These are phyloP conservation scores for Limnothrissa miodon DNA, from an alignment of 2,113 vertebrate genomes.

Conservation along the genomic window DNA sequence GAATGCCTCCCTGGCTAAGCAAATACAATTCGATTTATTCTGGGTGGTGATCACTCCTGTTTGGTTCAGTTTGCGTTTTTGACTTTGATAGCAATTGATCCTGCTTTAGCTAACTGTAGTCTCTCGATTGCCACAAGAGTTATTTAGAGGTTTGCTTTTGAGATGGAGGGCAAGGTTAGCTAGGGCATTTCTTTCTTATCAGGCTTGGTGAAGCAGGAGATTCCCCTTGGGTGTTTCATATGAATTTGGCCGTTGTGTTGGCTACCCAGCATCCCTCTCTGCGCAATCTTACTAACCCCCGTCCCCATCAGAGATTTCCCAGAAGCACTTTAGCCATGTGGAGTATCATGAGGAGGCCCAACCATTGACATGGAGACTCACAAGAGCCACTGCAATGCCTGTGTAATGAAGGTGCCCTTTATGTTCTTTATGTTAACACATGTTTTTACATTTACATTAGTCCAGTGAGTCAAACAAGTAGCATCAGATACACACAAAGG, in stretches of 20 bases:
- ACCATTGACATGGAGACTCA: background rate
- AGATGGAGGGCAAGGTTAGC: background rate
- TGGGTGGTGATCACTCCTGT: background rate
- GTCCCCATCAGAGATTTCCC: background rate
- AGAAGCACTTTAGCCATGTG: background rate
- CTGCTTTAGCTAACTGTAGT: slow-evolving; percentile 26
- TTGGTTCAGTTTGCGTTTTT: background rate
- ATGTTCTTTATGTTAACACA: no score
- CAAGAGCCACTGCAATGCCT: no score
- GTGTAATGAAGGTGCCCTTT: no score
- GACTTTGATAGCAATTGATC: slow-evolving; percentile 8
- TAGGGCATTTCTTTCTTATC: background rate
- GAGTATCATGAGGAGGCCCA: background rate
- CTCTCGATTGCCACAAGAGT: background rate
- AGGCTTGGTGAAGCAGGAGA: background rate
- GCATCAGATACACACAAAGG: background rate
- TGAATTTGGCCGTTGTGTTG: background rate
- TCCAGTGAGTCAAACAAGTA: background rate
- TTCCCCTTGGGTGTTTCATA: background rate
- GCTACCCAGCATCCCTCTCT: background rate
- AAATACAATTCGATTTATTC: slow-evolving; percentile 35
- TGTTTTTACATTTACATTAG: background rate
- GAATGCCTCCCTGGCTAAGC: slow-evolving; percentile 35
- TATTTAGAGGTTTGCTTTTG: background rate
- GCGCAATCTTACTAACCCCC: background rate